A percentile compares a stretch with the other conserved stretches of the same genome.
These are phyloP conservation scores for Adelognathus sp. DNA, from an alignment of 2,888 invertebrate species.

Conservation along the genomic window DNA sequence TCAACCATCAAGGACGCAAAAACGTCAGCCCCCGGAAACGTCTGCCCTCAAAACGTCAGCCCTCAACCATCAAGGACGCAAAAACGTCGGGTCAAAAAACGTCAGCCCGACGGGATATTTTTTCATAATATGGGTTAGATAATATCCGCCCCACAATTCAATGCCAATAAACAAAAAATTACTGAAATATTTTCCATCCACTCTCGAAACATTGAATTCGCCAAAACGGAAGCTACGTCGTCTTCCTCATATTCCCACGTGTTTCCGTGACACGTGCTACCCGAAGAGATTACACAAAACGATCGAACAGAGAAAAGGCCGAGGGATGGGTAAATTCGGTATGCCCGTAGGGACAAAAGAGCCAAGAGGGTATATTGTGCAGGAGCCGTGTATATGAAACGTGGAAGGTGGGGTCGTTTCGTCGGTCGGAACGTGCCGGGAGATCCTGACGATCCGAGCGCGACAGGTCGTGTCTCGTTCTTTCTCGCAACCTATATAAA, in stretches of 20 bases:
- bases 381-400: constrained; percentile 25
- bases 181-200: neutral
- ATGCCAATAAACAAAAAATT: neutral
- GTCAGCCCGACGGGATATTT: too few relatives aligned
- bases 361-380: constrained; percentile 23
- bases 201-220: neutral
- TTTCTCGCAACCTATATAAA: constrained; percentile 65
- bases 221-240: neutral
- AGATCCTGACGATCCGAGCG: constrained; percentile 62
- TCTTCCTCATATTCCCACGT: constrained; percentile 1
- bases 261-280: constrained; percentile 10
- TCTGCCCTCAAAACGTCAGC: too few relatives aligned
- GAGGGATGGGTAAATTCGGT: neutral
- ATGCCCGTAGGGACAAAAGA: constrained; percentile 20
- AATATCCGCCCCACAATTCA: too few relatives aligned
- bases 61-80: too few relatives aligned
- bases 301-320: constrained; percentile 21
- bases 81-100: too few relatives aligned
- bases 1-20: too few relatives aligned
- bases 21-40: too few relatives aligned
- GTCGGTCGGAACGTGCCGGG: constrained; percentile 53
- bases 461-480: constrained; percentile 76
- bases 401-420: neutral
- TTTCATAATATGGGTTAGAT: too few relatives aligned
- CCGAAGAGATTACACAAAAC: constrained; percentile 37